Evolutionary conservation across 2,797 vertebrate genomes (phyloP).

Genomic region (Naso thynnoides): DNA sequence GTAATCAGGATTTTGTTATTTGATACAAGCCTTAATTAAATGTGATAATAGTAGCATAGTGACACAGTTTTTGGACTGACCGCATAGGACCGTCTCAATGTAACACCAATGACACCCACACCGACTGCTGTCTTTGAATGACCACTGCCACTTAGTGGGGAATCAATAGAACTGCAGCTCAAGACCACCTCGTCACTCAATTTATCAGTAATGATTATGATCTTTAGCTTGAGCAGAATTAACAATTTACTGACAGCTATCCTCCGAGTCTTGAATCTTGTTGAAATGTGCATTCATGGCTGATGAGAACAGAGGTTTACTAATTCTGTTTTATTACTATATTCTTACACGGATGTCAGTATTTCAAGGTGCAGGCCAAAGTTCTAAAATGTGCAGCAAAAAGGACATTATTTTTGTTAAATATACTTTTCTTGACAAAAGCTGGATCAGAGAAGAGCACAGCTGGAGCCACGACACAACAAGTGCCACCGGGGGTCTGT

Average conservation of each 20-base stretch:
- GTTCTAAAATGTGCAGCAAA: no score
- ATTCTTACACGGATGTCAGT: no score
- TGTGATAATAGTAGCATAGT: background rate
- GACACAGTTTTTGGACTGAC: background rate
- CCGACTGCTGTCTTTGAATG: conserved; percentile 14
- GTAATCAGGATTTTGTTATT: background rate
- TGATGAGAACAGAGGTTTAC: background rate
- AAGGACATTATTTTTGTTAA: no score
- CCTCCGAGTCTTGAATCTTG: background rate
- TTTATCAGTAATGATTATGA: no score
- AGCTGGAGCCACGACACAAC: no score
- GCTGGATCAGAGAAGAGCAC: no score
- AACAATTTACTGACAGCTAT: background rate
- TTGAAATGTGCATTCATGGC: background rate
- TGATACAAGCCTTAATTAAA: background rate
- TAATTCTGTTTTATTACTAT: background rate
- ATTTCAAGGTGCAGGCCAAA: no score
- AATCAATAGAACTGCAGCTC: conserved; percentile 42
- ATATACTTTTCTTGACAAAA: no score
- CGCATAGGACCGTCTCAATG: background rate
- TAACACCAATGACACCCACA: background rate
- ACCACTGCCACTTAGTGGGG: conserved; percentile 59
- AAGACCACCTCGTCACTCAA: background rate
- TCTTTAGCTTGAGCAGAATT: no score
- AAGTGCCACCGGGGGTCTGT: no score